These are phyloP conservation scores for Python bivittatus DNA, from an alignment of 2,113 vertebrate genomes.

Conservation along the genomic window DNA sequence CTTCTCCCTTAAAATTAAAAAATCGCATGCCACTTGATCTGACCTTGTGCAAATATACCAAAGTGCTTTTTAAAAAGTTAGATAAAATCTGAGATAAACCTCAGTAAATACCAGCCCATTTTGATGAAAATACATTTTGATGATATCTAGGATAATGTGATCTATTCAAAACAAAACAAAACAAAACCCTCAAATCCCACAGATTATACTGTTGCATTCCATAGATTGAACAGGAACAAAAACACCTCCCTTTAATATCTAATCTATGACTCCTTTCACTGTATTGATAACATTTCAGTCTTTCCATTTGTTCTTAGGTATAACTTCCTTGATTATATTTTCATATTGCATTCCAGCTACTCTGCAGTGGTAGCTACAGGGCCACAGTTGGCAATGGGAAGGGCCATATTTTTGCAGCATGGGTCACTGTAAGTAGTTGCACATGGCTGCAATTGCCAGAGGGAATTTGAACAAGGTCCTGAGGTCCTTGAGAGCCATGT, in stretches of 20 bases:
- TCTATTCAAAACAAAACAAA: not conserved
- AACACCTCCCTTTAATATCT: not conserved
- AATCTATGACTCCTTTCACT: not conserved
- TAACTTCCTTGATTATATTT: not conserved
- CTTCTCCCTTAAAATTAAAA: not conserved
- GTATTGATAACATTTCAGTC: not conserved
- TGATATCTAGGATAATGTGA: not conserved
- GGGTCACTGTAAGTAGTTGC: not conserved
- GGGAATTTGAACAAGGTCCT: not conserved
- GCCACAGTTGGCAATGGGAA: not conserved
- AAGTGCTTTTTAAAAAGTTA: not conserved
- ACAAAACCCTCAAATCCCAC: not conserved
- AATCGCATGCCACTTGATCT: constrained; percentile 32
- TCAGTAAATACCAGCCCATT: not conserved
- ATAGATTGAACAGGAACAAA: too few relatives aligned
- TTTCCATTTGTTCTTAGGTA: not conserved
- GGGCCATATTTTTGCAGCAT: not conserved
- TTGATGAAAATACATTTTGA: not conserved
- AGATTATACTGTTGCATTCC: not conserved
- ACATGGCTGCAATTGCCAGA: not conserved
- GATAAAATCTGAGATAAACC: constrained; percentile 1
- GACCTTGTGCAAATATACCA: constrained; percentile 6
- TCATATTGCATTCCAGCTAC: not conserved
- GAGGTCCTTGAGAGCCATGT: not conserved
- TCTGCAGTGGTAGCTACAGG: not conserved